Base-by-base conservation (phyloP, 2,888 invertebrate genomes). In the Agrilus biguttatus region DNA sequence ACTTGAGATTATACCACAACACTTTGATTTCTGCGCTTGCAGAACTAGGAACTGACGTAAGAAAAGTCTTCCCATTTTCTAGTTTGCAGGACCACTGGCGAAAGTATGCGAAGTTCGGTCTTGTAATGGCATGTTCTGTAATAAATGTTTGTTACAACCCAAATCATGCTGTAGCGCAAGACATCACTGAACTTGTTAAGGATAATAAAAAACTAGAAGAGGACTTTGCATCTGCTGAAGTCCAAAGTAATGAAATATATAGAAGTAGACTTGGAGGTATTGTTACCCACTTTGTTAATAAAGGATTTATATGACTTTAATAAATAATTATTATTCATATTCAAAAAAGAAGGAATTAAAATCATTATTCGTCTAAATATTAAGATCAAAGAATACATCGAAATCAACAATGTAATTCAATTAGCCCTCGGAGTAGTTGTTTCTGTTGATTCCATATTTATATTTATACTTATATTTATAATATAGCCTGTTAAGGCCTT, bases 1-100 rank as follows among this genome's bases (percentile, higher is more conserved):
- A 58, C 21, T 45, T 65, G 8, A 44, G 53, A 23, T 46, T 55
- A 13, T 65, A 66, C 47, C 49, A 64, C 47, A 45, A 56, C 14
- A 54, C 55, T 8, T 48, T 65, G 14, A 50, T 50, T 2, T 43
- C 47, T 5, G 48, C 47, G 40, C 47, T 62, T 5, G 23, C 34
- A 39, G 40, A 49, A 42, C 53, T 55, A 23, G 56, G 55, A 5
- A 52, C 53, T 19, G 51, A 59, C 44, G 44, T 58, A 1, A 44
- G 52, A 2, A 42, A 48, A 21, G 33, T 62, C 2, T 62, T 58
- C 43, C 59, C 65, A 0, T 57, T 52, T 19, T 48, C 51, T 19
- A 47, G 34, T 14, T 44, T 58, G 21, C 46, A 48, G 33, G 36
- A 51, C 8, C 55, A 60, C 8, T 56, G 57, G 55, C 50, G 49